Conservation (phyloP, 2,888 invertebrate genomes). For the Ecliptopera silaceata region DNA sequence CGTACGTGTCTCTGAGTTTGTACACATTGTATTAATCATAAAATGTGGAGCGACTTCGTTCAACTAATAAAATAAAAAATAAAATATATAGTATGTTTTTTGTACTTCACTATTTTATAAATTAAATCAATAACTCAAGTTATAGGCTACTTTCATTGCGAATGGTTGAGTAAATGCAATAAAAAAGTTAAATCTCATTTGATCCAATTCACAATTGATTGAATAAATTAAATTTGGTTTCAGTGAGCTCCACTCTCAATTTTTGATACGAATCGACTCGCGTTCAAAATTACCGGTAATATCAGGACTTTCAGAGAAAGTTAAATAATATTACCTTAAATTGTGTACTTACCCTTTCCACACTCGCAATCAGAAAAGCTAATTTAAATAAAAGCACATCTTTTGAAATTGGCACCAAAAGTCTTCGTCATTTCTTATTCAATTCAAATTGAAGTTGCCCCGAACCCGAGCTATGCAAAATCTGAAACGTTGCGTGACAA, state of each 20-base stretch:
- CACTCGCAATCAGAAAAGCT: slow-evolving; percentile 21
- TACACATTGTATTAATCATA: no score
- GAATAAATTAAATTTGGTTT: neutral
- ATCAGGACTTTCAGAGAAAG: slow-evolving; percentile 1
- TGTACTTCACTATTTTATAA: no score
- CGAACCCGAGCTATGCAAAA: slow-evolving; percentile 9
- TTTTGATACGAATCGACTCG: neutral
- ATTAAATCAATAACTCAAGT: no score
- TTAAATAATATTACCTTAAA: slow-evolving; percentile 6
- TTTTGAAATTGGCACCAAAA: slow-evolving; percentile 20
- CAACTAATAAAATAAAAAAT: no score
- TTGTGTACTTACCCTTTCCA: slow-evolving; percentile 6
- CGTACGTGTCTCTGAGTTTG: no score
- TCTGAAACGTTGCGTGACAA: slow-evolving; percentile 23
- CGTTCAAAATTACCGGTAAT: neutral
- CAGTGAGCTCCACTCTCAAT: neutral
- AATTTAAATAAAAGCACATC: slow-evolving; percentile 24
- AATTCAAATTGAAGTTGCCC: slow-evolving; percentile 19
- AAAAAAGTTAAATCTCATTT: neutral
- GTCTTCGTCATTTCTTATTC: slow-evolving; percentile 19
- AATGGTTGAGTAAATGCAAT: neutral
- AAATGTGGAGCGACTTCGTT: no score
- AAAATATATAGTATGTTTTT: no score
- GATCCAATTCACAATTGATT: neutral
- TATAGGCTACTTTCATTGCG: no score